Evolutionary conservation across 2,113 vertebrate genomes (phyloP).

Genomic region (Cephalopterus ornatus): DNA sequence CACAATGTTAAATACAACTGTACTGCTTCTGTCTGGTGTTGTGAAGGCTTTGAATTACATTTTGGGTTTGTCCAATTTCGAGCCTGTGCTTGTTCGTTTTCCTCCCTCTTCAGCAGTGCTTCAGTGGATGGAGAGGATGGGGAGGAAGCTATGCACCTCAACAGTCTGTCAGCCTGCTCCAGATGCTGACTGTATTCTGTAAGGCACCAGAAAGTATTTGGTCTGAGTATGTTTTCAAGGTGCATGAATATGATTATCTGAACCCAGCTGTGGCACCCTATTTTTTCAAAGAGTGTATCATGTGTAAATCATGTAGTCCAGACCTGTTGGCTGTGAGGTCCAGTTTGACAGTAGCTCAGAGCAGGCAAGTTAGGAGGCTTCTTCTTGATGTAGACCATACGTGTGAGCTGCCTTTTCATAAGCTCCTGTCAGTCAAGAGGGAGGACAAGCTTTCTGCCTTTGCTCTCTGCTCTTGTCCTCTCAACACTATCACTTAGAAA

Average conservation of each 20-base stretch:
- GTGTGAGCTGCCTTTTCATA: not conserved
- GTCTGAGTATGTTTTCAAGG: not conserved
- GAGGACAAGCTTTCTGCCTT: not conserved
- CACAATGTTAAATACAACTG: not conserved
- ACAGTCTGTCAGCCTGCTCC: not conserved
- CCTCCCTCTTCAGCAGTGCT: not conserved
- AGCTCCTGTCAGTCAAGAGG: not conserved
- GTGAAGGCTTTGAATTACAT: not conserved
- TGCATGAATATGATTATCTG: not conserved
- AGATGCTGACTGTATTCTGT: not conserved
- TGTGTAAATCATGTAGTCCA: not conserved
- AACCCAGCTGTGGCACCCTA: not conserved
- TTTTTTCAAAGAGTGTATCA: not conserved
- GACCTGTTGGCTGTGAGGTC: not conserved
- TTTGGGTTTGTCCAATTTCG: not conserved
- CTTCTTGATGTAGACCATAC: not conserved
- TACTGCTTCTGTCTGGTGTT: not conserved
- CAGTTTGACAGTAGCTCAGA: not conserved
- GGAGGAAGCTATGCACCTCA: not conserved
- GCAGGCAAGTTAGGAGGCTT: not conserved
- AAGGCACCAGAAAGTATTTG: not conserved
- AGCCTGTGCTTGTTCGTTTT: not conserved
- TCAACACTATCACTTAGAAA: not conserved
- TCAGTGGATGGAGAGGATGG: not conserved
- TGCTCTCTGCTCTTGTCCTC: not conserved